Evolutionary conservation across 92 coral and sea anemone genomes (phyloP), one percentile per base, ranked within the genome.

Genomic region (Palythoa heliodiscus): DNA sequence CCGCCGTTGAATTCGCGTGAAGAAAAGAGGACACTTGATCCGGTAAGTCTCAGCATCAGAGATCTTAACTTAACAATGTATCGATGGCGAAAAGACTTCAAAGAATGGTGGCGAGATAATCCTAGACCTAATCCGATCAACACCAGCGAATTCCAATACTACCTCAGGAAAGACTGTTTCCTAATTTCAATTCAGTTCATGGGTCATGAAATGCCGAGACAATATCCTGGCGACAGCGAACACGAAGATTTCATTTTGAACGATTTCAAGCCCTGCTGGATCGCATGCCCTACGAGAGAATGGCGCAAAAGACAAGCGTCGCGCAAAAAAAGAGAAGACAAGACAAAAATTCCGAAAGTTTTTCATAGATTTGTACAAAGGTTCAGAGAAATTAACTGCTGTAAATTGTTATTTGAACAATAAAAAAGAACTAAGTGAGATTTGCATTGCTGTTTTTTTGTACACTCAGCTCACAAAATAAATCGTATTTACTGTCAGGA

Each of bases 191-290:
- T 63, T n/a, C 24, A 4, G 20, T 63, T 63, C 25, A 5, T 63
- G 20, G 69, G 69, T 19, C 69, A 63, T n/a, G 69, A 5, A 63
- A 9, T n/a, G 20, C 35, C 69, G 1, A 63, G 7, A 63, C 8
- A 20, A 5, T 7, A 63, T 12, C 24, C 20, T 19, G 8, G 20
- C 24, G 22, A n/a, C 20, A n/a, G 19, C 8, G 25, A n/a, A 63
- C 6, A 43, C 6, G 69, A 63, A 3, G 69, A 63, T 63, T 63
- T 63, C 17, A 24, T 63, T 22, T 63, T 63, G 69, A 63, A n/a
- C 69, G 25, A 63, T 63, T 63, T 63, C 69, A 63, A 20, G 69
- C 29, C 69, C 22, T 63, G 69, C 69, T 63, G 69, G 69, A 63
- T 63, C 1, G 20, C 69, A 9, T 63, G 12, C 69, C 69, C 69